Evolutionary conservation across 2,113 vertebrate genomes (phyloP), one percentile per base, ranked within the genome.

Genomic region (Siniperca knerii): DNA sequence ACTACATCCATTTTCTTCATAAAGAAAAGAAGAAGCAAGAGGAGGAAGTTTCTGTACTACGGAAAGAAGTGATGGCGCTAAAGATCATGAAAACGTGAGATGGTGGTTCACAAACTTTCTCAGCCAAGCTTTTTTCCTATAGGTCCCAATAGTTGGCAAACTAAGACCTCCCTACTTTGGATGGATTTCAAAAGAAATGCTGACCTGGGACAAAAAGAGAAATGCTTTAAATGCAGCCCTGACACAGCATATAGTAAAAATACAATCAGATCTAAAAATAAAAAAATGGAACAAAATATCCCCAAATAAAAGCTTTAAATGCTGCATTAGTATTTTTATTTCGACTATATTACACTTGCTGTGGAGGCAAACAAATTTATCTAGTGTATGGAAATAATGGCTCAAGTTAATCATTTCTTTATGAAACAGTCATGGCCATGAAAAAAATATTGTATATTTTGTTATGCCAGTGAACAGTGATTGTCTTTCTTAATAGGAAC

Each of bases 21-120:
- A 99, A 99, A 93, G 98, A 99, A 91, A 99, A 99, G 94, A 99
- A 99, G 89, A 99, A 99, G 92, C 98, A 99, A 88, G 98, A 99
- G 84, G 98, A 99, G 90, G 98, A 99, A 82, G 97, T 99, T 74
- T 97, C 97, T 48, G 96, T 96, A 0, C 95, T 99, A 20, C 97
- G 98, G 74, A 99, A 99, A 95, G 98, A 99, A 33, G 98, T 97
- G 93, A 97, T 97, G 92, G 98, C 98, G 7, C 93, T 99, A 80
- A 98, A 99, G 94, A 99, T 99, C 81, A 99, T 99, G 98, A 99
- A 99, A 97, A 97, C 97, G 98, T 99, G 94, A 98, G 97, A 48
- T 3, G 29, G 12, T 46, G 6, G 10, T 60, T 62, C 13, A 16
- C 2, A 62, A 13, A 58, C 40, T 23, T 60, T 40, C 55, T 60